Conservation (phyloP, 2,113 vertebrate genomes). For the Pogona vitticeps region DNA sequence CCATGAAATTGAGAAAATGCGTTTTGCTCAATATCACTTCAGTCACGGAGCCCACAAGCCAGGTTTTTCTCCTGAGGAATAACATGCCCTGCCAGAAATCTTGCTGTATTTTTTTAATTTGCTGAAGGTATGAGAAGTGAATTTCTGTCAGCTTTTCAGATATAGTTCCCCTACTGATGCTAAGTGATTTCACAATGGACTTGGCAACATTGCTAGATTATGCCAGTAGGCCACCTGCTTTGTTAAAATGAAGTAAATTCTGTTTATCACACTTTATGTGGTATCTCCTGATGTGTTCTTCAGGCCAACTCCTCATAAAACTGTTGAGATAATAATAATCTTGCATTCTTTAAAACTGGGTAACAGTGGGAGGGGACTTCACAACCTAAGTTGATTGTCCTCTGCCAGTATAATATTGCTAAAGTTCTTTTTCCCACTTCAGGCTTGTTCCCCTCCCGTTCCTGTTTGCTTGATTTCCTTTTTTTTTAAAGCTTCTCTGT, state of each 20-base stretch:
- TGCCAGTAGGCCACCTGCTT: neutral
- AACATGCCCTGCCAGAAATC: neutral
- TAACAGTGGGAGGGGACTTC: too few species aligned
- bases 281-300: constrained; percentile 13
- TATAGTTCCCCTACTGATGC: neutral
- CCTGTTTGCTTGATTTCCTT: too few species aligned
- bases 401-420: too few species aligned
- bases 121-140: neutral
- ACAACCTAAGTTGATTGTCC: too few species aligned
- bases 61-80: neutral
- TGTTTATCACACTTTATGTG: constrained; percentile 22
- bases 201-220: neutral
- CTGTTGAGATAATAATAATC: too few species aligned
- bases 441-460: too few species aligned
- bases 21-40: too few species aligned
- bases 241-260: neutral
- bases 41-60: too few species aligned
- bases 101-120: neutral
- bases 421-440: too few species aligned
- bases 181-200: neutral
- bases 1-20: too few species aligned
- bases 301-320: constrained; percentile 11
- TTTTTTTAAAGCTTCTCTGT: too few species aligned
- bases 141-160: neutral
- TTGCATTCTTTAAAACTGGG: too few species aligned